Conservation (phyloP, 2,113 vertebrate genomes). For the Catharus fuscescens region DNA sequence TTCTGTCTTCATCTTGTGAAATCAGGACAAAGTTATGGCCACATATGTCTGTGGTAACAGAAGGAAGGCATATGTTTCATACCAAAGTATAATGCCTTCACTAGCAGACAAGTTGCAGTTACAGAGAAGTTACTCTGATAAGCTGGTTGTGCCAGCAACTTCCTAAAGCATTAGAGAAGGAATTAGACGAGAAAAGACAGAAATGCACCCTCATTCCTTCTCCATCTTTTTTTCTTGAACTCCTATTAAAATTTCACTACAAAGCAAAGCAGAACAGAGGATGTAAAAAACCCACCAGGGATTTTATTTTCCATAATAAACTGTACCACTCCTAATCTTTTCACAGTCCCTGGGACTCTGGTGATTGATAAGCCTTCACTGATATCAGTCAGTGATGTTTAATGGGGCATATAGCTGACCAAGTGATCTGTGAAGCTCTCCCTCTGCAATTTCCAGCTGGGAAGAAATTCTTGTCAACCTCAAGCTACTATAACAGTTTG, state of each 20-base stretch:
- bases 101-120: neutral
- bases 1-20: neutral
- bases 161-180: neutral
- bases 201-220: neutral
- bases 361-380: conserved; percentile 22
- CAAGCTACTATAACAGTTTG: neutral
- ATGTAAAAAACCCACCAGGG: neutral
- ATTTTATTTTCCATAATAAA: neutral
- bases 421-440: conserved; percentile 47
- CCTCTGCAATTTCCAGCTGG: conserved; percentile 10
- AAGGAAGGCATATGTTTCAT: neutral
- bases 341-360: neutral
- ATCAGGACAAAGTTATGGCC: neutral
- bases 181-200: neutral
- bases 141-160: neutral
- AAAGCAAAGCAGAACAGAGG: neutral
- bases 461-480: conserved; percentile 24
- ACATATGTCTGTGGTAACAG: neutral
- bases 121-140: neutral
- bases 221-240: neutral
- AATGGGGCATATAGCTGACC: conserved; percentile 19
- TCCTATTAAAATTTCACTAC: neutral
- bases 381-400: conserved; percentile 21
- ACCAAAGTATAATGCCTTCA: neutral
- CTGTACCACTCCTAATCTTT: neutral